Conservation (phyloP, 2,797 vertebrate species). For the Danionella dracula region DNA sequence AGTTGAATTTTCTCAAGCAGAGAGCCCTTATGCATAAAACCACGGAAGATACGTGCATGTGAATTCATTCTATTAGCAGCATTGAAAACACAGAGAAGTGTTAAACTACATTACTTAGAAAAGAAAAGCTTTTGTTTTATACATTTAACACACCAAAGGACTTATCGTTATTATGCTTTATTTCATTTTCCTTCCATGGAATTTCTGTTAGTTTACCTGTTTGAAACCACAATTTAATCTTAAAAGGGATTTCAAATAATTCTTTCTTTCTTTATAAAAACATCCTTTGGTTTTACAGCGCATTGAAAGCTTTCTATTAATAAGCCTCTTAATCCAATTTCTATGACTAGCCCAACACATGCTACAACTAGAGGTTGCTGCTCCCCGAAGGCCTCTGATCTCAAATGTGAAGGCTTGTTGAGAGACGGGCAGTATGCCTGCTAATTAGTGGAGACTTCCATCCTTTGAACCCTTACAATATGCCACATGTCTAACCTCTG, state of each 20-base stretch:
- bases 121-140: neutral
- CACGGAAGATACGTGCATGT: neutral
- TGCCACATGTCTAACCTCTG: slow-evolving; percentile 47
- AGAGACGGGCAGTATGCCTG: slow-evolving; percentile 37
- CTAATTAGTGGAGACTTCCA: slow-evolving; percentile 39
- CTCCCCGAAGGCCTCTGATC: slow-evolving; percentile 35
- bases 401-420: slow-evolving; percentile 34
- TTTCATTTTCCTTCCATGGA: slow-evolving; percentile 16
- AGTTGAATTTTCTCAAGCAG: slow-evolving; percentile 26
- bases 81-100: neutral
- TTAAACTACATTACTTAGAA: neutral
- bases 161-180: neutral
- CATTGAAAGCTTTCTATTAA: slow-evolving; percentile 25
- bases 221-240: slow-evolving; percentile 3
- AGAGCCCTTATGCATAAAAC: slow-evolving; percentile 3
- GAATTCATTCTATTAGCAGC: neutral
- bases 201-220: slow-evolving; percentile 10
- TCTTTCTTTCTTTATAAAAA: neutral
- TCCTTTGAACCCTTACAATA: slow-evolving; percentile 39
- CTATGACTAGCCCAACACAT: slow-evolving; percentile 25
- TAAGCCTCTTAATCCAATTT: slow-evolving; percentile 35
- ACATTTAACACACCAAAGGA: slow-evolving; percentile 15
- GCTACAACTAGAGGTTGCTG: slow-evolving; percentile 24
- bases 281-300: neutral
- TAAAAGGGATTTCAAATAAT: neutral